Base-by-base conservation (phyloP, 2,113 vertebrate species). In the Nyctereutes procyonoides region DNA sequence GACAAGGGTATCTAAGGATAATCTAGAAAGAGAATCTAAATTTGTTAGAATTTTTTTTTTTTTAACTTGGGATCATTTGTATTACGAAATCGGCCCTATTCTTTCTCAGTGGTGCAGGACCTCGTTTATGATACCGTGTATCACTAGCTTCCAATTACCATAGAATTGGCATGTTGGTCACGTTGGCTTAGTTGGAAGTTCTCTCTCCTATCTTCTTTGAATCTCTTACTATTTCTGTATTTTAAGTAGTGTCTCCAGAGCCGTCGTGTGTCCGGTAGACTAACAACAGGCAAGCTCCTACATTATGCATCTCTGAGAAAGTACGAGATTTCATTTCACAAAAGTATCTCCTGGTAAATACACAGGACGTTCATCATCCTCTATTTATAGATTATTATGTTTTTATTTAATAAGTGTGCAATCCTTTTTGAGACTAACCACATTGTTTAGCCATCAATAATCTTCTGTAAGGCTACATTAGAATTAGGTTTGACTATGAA, bases 341-440 rank as follows among this genome's bases (percentile, higher is more conserved):
- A 74, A 48, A 89, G 86, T 16, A 19, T 93, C 73, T 32, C 69
- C 56, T 97, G 94, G 84, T 89, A 95, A 88, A 82, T 81, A 65
- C 30, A 86, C 11, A 93, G 43, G 90, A 80, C 62, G 62, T 87
- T 87, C 35, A 53, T 88, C 79, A 93, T 53, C 32, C 86, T 97
- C 82, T 43, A 90, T 95, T 95, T 98, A 79, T 90, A 86, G 77
- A 85, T 76, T 96, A 95, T 83, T 86, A 88, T 19, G 32, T 71
- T 97, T 97, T 96, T 97, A 97, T 96, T 97, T 53, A 97, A 95
- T 97, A 97, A 98, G 53, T 22, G 17, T 84, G n/a, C 15, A 88
- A 82, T 97, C 71, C 79, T 96, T 88, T 91, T 91, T 93, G 85
- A 96, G 93, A 93, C 95, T 96, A 94, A 97, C 85, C 79, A 30